Conservation (phyloP, 2,888 invertebrate species). For the Aquatica leii region DNA sequence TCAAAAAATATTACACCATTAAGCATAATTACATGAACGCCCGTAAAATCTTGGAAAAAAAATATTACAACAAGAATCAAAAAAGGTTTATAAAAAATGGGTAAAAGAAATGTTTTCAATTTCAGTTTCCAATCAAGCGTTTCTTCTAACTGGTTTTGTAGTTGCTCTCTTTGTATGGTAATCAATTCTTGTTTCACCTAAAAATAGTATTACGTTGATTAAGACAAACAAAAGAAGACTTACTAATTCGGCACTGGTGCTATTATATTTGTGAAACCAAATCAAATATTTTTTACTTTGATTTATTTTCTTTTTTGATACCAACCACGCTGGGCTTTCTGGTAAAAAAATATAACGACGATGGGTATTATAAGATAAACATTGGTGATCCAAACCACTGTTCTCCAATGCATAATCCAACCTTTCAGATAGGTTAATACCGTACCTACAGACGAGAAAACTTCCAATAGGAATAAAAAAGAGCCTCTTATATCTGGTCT, state of each 20-base stretch:
- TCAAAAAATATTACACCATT: constrained; percentile 68
- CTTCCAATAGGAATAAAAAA: not conserved
- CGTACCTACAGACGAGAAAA: constrained; percentile 10
- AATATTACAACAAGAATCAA: too few relatives aligned
- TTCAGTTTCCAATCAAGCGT: constrained; percentile 55
- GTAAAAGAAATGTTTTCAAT: constrained; percentile 61
- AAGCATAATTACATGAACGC: constrained; percentile 69
- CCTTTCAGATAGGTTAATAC: constrained; percentile 62
- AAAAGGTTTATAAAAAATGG: constrained; percentile 68
- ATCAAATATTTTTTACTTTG: constrained; percentile 63
- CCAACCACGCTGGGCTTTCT: constrained; percentile 68
- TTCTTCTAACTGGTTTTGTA: constrained; percentile 53
- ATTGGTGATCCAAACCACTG: constrained; percentile 65
- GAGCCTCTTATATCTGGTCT: not conserved
- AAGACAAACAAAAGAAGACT: too few relatives aligned
- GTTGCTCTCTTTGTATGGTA: constrained; percentile 64
- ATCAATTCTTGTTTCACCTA: constrained; percentile 62
- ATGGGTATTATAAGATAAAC: too few relatives aligned
- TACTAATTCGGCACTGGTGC: too few relatives aligned
- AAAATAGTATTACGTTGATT: not conserved
- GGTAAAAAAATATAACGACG: constrained; percentile 62
- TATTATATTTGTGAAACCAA: too few relatives aligned
- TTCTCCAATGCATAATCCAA: constrained; percentile 63
- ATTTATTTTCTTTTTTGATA: constrained; percentile 64
- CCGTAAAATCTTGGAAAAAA: constrained; percentile 68